Evolutionary conservation across 1,140 invertebrate species (phyloP), one percentile per base, ranked within the genome.

Genomic region (Drosophila pseudoobscura): DNA sequence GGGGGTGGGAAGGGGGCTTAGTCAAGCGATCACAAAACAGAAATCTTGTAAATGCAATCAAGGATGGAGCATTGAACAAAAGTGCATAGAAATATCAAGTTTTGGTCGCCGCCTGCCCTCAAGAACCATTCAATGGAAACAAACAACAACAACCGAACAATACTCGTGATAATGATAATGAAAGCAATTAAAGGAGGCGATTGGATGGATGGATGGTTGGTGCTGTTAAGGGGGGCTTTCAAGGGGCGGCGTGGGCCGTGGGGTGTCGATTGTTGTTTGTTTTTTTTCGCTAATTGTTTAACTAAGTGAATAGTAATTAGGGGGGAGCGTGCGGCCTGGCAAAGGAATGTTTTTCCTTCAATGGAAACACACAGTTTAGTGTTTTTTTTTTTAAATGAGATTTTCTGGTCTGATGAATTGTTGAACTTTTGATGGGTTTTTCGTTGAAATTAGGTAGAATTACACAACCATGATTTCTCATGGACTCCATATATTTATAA

Each of bases 21-120:
- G 73, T 85, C 77, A 80, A 87, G 77, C 80, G 77, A 69, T 80
- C 60, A 85, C 68, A 85, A 85, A 69, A 73, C 68, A 85, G 77
- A 85, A 85, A 74, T 85, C 77, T 85, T 74, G 77, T 75, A 72
- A 85, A 75, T 80, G 57, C 73, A 52, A 62, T 61, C 80, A 85
- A 85, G 82, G 82, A 80, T 85, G 57, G 68, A 80, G 61, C 82
- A 85, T 87, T 85, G 82, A 87, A 82, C 58, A 68, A 35, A n/a
- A 57, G 29, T 51, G 62, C 41, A 65, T 64, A 71, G 24, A 64
- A 63, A 78, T 79, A 75, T 57, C 80, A 68, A 63, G 52, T 57
- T 73, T 45, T 26, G 54, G 17, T 56, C 72, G 39, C 31, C 31
- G 35, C 49, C 35, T 61, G 68, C 78, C 78, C 78, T 80, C 69